phyloP scores from a whole-genome alignment of 2,797 vertebrate genomes.

The Xenentodon cancila region DNA sequence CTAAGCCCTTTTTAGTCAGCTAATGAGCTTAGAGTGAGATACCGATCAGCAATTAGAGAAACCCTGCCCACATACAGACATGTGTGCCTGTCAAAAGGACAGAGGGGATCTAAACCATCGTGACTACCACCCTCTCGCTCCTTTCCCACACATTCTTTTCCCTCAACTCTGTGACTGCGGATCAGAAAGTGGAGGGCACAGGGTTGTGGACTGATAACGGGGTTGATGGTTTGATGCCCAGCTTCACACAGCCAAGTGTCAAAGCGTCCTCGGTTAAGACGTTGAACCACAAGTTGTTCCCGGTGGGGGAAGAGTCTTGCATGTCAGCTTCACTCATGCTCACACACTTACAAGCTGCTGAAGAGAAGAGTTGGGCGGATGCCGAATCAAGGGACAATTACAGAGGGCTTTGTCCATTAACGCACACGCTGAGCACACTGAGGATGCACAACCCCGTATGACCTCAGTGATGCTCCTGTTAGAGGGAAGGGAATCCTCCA shows the following conservation, averaged over 20 bases:
- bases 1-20: conserved; percentile 69
- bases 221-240: conserved; percentile 6
- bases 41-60: conserved; percentile 75
- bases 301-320: neutral
- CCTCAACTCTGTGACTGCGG: conserved; percentile 12
- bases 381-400: conserved; percentile 3
- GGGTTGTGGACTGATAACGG: neutral
- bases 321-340: neutral
- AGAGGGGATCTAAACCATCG: conserved; percentile 21
- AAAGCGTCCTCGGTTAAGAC: neutral
- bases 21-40: conserved; percentile 80
- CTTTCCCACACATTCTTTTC: conserved; percentile 5
- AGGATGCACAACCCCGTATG: too few relatives aligned
- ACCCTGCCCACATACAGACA: conserved; percentile 45
- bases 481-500: too few relatives aligned
- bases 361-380: conserved; percentile 3
- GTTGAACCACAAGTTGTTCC: neutral
- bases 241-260: neutral
- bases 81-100: conserved; percentile 52
- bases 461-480: too few relatives aligned
- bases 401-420: conserved; percentile 7
- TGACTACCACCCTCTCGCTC: conserved; percentile 14
- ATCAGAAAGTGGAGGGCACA: neutral
- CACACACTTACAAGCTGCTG: conserved; percentile 9
- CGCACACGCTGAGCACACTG: neutral